Conservation (phyloP, 2,888 invertebrate species). For the Bembecia ichneumoniformis region DNA sequence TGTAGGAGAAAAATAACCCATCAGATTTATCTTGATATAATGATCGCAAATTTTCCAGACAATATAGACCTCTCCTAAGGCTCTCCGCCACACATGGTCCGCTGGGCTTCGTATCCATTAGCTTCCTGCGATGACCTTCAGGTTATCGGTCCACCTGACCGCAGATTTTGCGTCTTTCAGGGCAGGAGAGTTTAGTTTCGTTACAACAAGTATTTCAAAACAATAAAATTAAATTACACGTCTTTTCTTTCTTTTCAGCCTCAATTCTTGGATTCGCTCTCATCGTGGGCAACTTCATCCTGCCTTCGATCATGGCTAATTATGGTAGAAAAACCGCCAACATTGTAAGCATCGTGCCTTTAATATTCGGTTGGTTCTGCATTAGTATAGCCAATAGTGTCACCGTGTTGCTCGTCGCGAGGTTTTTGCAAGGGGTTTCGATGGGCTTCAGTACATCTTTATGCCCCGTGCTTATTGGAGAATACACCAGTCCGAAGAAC, state of each 20-base stretch:
- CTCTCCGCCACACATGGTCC: no score
- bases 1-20: no score
- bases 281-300: constrained; percentile 31
- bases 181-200: no score
- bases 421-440: constrained; percentile 50
- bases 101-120: no score
- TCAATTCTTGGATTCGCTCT: constrained; percentile 34
- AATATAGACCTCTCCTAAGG: no score
- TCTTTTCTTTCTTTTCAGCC: constrained; percentile 22
- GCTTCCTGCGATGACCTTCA: no score
- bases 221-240: no score
- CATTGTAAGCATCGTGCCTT: constrained; percentile 49
- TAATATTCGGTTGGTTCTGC: constrained; percentile 62
- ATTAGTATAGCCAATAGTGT: constrained; percentile 45
- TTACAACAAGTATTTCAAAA: no score
- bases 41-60: no score
- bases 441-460: constrained; percentile 66
- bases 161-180: no score
- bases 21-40: no score
- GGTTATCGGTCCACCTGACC: no score
- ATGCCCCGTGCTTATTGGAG: constrained; percentile 63
- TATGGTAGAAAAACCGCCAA: constrained; percentile 65
- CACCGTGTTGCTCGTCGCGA: constrained; percentile 28
- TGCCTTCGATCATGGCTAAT: constrained; percentile 52
- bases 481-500: constrained; percentile 67